Conservation (phyloP, 1,140 invertebrate species). For the Eumaeus atala region DNA sequence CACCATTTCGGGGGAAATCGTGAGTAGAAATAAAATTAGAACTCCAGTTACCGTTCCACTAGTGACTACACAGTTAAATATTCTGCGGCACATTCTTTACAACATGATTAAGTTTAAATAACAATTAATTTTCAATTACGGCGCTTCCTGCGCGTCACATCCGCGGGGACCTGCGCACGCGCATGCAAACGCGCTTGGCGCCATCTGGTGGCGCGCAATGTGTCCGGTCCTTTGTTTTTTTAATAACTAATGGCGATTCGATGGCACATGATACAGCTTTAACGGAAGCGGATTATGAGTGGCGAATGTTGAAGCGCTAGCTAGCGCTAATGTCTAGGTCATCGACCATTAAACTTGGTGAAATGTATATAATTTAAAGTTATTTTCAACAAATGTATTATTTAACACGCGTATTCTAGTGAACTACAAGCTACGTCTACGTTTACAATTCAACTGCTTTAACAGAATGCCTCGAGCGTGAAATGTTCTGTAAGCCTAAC, state of each 20-base stretch:
- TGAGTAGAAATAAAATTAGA: no score
- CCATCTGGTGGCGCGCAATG: conserved; percentile 41
- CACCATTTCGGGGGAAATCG: no score
- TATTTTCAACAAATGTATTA: no score
- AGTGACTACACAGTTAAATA: not conserved
- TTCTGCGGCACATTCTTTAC: not conserved
- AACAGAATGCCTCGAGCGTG: no score
- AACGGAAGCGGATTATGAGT: conserved; percentile 5
- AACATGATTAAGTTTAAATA: conserved; percentile 40
- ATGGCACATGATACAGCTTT: not conserved
- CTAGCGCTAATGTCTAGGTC: no score
- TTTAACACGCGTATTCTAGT: no score
- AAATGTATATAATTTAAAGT: no score
- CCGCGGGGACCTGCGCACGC: conserved; percentile 37
- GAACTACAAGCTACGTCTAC: no score
- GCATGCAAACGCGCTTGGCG: conserved; percentile 49
- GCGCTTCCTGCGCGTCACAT: conserved; percentile 45
- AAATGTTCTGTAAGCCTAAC: no score
- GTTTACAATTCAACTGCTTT: no score
- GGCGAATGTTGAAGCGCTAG: not conserved
- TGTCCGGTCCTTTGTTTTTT: conserved; percentile 36
- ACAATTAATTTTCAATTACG: conserved; percentile 52
- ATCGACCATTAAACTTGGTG: no score
- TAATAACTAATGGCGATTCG: not conserved
- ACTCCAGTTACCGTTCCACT: no score